Percentiles rank a stretch among this genome's conserved stretches.
These are phyloP conservation scores for Macropus fuliginosus DNA, from an alignment of 2,797 vertebrate genomes.

Conservation along the genomic window DNA sequence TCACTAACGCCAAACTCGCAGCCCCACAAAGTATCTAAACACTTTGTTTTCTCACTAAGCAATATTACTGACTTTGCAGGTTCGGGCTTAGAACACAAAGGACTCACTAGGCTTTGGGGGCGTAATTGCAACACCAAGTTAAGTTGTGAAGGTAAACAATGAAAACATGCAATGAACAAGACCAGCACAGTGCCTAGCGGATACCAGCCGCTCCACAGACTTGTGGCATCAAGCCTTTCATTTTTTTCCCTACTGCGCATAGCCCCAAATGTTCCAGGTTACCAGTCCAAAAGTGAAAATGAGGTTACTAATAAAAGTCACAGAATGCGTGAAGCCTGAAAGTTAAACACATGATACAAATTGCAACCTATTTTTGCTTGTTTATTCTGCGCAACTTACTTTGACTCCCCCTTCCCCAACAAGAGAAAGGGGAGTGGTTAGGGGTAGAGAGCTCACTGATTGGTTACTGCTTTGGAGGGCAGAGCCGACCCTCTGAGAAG, in stretches of 20 bases:
- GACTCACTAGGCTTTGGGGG: neutral
- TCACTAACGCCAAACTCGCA: neutral
- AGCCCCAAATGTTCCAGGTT: neutral
- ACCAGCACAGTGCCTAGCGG: neutral
- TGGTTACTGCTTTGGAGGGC: neutral
- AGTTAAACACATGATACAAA: neutral
- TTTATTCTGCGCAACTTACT: neutral
- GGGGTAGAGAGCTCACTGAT: neutral
- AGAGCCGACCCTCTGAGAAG: neutral
- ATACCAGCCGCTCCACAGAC: neutral
- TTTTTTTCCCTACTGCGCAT: neutral
- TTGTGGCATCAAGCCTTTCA: neutral
- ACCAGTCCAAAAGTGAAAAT: neutral
- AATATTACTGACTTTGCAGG: neutral
- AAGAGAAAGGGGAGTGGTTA: neutral
- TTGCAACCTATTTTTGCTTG: neutral
- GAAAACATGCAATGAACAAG: neutral
- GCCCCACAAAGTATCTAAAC: neutral
- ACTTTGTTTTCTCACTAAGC: neutral
- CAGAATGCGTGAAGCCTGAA: neutral
- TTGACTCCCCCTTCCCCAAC: neutral
- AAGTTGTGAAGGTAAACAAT: neutral
- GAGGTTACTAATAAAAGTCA: neutral
- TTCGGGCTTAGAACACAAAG: no score
- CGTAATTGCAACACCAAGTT: neutral